A percentile compares a stretch with the other conserved stretches of the same genome.
phyloP scores from a whole-genome alignment of 2,888 invertebrate genomes.

The Drosophila merina region DNA sequence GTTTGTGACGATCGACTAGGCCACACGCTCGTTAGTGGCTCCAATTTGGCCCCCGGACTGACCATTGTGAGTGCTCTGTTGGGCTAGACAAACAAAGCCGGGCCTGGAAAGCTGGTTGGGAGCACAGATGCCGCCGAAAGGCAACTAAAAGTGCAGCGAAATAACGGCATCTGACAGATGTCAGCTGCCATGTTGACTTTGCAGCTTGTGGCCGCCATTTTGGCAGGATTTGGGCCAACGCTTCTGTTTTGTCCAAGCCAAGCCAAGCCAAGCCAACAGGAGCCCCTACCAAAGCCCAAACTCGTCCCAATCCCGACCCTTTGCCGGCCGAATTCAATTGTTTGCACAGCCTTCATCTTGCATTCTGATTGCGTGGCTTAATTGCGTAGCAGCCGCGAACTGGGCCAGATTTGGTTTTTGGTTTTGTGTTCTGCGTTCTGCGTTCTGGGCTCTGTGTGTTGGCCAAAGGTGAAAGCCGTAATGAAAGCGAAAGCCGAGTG shows the following conservation, averaged over 20 bases:
- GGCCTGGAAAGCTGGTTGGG: conserved; percentile 5
- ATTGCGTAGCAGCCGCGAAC: conserved; percentile 56
- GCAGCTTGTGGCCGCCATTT: conserved; percentile 71
- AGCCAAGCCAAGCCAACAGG: background rate
- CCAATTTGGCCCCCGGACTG: conserved; percentile 16
- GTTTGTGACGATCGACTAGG: conserved; percentile 7
- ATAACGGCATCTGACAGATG: conserved; percentile 40
- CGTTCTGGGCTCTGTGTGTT: conserved; percentile 7
- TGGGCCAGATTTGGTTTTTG: conserved; percentile 52
- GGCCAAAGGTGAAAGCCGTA: conserved; percentile 34
- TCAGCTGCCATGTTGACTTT: conserved; percentile 69
- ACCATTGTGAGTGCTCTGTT: conserved; percentile 26
- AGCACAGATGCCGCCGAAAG: conserved; percentile 25
- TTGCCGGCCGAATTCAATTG: conserved; percentile 51
- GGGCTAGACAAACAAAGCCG: conserved; percentile 27
- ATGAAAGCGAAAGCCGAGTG: conserved; percentile 55
- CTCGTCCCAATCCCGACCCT: background rate
- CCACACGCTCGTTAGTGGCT: conserved; percentile 30
- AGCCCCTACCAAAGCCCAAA: background rate
- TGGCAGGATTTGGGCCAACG: conserved; percentile 54
- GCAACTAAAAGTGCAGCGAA: conserved; percentile 22
- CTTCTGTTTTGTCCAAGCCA: conserved; percentile 11
- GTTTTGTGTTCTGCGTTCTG: conserved; percentile 23
- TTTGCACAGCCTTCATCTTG: conserved; percentile 73
- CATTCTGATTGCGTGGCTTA: conserved; percentile 75